These are phyloP conservation scores for Mixornis gularis DNA, from an alignment of 2,113 vertebrate genomes.

Conservation along the genomic window DNA sequence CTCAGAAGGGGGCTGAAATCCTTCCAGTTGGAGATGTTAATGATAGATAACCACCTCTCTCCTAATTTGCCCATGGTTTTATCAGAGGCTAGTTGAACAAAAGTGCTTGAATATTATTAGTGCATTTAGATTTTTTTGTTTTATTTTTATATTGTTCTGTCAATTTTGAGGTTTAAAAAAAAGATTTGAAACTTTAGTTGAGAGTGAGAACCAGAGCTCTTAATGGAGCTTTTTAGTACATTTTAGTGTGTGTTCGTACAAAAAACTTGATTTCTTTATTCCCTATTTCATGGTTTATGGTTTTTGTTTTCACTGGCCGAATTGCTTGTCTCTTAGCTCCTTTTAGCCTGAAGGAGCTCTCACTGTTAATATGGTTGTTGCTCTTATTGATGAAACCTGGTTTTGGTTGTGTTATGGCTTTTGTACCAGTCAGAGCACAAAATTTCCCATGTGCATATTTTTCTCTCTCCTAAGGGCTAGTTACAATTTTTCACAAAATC, in stretches of 20 bases:
- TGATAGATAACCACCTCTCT: not conserved
- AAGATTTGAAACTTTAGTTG: not conserved
- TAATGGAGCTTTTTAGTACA: not conserved
- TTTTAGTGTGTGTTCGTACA: slow-evolving; percentile 19
- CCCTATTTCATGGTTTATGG: slow-evolving; percentile 67
- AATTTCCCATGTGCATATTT: slow-evolving; percentile 28
- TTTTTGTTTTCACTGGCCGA: slow-evolving; percentile 66
- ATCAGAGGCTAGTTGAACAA: not conserved
- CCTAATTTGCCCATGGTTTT: not conserved
- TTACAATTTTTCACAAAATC: not conserved
- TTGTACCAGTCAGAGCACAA: slow-evolving; percentile 29
- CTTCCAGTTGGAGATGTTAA: not conserved
- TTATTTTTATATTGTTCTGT: not conserved
- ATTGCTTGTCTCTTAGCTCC: slow-evolving; percentile 49
- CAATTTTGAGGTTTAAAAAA: not conserved
- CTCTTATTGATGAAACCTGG: slow-evolving; percentile 39
- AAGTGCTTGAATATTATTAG: not conserved
- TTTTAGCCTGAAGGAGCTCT: slow-evolving; percentile 65
- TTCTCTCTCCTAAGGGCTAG: not conserved
- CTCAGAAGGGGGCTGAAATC: not conserved
- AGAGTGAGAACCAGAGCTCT: not conserved
- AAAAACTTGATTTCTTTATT: slow-evolving; percentile 61
- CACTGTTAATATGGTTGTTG: slow-evolving; percentile 55
- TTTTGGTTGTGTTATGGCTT: slow-evolving; percentile 58
- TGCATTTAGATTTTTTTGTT: not conserved